These are phyloP conservation scores for Phyllotis vaccarum DNA, from an alignment of 2,797 vertebrate genomes.

Conservation along the genomic window DNA sequence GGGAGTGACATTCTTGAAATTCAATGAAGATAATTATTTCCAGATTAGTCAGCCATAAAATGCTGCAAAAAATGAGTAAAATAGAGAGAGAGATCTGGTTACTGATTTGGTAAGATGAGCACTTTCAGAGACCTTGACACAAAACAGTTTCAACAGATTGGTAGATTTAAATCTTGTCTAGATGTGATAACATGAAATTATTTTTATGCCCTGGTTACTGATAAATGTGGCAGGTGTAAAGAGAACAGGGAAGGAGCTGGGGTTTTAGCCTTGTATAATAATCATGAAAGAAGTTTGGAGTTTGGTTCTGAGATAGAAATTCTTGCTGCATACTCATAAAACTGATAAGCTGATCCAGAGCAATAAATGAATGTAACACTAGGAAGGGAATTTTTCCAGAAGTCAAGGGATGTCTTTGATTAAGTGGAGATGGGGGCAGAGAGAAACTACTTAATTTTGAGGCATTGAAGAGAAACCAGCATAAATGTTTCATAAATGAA, in stretches of 20 bases:
- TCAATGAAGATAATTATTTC: background rate
- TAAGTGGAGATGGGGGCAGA: background rate
- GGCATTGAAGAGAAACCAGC: background rate
- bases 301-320: background rate
- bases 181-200: background rate
- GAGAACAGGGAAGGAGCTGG: background rate
- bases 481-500: background rate
- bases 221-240: background rate
- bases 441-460: background rate
- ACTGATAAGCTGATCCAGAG: background rate
- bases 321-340: background rate
- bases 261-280: background rate
- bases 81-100: background rate
- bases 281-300: background rate
- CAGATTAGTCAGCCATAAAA: background rate
- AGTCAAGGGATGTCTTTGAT: background rate
- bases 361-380: background rate
- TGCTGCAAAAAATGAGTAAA: background rate
- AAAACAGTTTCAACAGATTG: background rate
- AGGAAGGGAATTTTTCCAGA: background rate
- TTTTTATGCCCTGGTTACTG: background rate
- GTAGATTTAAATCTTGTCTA: background rate
- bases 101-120: background rate
- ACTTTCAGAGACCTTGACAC: background rate
- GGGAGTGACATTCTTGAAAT: background rate